A percentile compares a stretch with the other conserved stretches of the same genome.
These are phyloP conservation scores for Leptinotarsa lineolata DNA, from an alignment of 1,140 invertebrate species.

Conservation along the genomic window DNA sequence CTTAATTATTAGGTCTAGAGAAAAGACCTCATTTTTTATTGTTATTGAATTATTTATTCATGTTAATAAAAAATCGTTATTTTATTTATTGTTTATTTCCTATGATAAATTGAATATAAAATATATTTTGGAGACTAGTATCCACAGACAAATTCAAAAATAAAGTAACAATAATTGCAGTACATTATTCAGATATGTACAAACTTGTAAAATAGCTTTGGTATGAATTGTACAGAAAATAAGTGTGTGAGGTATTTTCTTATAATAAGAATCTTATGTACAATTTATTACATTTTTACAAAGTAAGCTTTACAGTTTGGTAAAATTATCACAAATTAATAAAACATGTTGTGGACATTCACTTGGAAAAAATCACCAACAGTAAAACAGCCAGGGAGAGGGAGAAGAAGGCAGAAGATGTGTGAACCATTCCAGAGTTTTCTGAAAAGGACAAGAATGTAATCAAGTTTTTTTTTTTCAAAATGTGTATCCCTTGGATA, in stretches of 20 bases:
- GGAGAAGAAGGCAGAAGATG: not conserved
- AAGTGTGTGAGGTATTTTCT: not conserved
- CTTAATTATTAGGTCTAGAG: too few species aligned
- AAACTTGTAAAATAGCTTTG: not conserved
- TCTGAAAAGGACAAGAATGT: not conserved
- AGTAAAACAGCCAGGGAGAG: not conserved
- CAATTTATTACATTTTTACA: slow-evolving; percentile 6
- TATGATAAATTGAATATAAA: not conserved
- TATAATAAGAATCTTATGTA: not conserved
- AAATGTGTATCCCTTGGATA: too few species aligned
- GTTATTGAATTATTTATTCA: not conserved
- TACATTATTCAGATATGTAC: slow-evolving; percentile 5
- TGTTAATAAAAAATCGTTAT: slow-evolving; percentile 1
- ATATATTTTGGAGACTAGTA: slow-evolving; percentile 10
- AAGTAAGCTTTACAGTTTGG: not conserved
- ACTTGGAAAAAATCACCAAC: not conserved
- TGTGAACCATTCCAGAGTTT: not conserved
- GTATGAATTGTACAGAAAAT: not conserved
- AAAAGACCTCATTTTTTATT: not conserved
- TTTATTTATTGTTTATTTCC: not conserved
- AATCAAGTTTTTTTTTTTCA: too few species aligned
- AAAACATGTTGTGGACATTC: not conserved
- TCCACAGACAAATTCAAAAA: slow-evolving; percentile 7
- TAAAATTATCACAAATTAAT: not conserved
- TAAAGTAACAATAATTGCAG: slow-evolving; percentile 5